A percentile compares a stretch with the other conserved stretches of the same genome.
phyloP scores from a whole-genome alignment of 2,113 vertebrate genomes.

The Albula goreensis region DNA sequence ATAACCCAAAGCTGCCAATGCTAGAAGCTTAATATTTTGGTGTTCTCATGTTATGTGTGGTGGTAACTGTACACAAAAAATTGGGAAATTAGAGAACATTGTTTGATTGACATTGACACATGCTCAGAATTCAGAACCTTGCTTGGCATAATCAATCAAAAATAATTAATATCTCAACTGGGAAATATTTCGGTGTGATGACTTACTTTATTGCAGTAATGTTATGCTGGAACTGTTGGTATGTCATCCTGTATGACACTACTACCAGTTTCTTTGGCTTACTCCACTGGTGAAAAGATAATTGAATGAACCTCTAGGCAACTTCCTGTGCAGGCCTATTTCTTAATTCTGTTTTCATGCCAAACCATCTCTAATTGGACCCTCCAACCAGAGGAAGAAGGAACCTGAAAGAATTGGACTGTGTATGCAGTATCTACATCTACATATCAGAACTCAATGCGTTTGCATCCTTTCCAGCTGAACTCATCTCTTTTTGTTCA shows the following conservation, averaged over 20 bases:
- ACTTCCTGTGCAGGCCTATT: background rate
- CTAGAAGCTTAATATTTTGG: too few relatives aligned
- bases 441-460: background rate
- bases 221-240: background rate
- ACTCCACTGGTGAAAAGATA: background rate
- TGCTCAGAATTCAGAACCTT: background rate
- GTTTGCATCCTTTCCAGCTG: background rate
- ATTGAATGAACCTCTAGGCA: background rate
- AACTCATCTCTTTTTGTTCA: background rate
- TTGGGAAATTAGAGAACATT: too few relatives aligned
- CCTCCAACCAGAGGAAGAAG: background rate
- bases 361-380: background rate
- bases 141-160: background rate
- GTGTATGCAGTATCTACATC: background rate
- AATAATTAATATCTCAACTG: background rate
- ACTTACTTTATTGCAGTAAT: background rate
- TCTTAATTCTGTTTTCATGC: background rate
- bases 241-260: background rate
- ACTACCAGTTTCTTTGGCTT: background rate
- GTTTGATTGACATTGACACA: too few relatives aligned
- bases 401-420: background rate
- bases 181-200: background rate
- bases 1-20: too few relatives aligned
- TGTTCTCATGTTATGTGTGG: too few relatives aligned
- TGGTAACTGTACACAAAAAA: too few relatives aligned